A percentile compares a stretch with the other conserved stretches of the same genome.
Conservation (phyloP, 1,140 invertebrate genomes). For the Platyura marginata region DNA sequence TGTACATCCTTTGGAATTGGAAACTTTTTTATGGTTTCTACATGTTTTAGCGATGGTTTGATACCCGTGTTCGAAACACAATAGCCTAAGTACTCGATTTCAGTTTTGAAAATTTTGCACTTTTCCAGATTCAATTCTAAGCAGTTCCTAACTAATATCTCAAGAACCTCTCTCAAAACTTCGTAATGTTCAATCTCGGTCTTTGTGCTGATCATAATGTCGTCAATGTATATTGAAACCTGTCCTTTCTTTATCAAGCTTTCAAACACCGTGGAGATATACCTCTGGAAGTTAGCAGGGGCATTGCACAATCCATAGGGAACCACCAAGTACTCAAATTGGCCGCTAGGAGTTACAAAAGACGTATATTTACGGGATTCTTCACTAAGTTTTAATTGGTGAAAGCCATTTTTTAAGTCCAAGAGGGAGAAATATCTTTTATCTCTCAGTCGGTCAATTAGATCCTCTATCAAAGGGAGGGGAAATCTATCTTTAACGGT, state of each 20-base stretch:
- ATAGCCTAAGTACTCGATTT: slow-evolving; percentile 19
- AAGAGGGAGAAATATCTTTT: slow-evolving; percentile 18
- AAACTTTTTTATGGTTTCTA: slow-evolving; percentile 11
- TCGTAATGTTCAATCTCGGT: slow-evolving; percentile 3
- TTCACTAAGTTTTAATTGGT: slow-evolving; percentile 13
- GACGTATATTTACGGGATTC: slow-evolving; percentile 12
- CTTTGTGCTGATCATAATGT: slow-evolving; percentile 3
- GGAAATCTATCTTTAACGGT: slow-evolving; percentile 13
- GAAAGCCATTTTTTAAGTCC: slow-evolving; percentile 15
- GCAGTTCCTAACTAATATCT: slow-evolving; percentile 13
- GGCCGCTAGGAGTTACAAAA: slow-evolving; percentile 15
- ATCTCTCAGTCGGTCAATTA: slow-evolving; percentile 11
- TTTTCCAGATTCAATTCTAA: slow-evolving; percentile 22
- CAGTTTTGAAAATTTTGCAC: slow-evolving; percentile 11
- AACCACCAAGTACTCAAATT: slow-evolving; percentile 10
- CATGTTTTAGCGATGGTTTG: slow-evolving; percentile 11
- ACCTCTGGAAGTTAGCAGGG: slow-evolving; percentile 16
- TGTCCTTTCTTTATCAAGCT: slow-evolving; percentile 5
- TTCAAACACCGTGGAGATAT: slow-evolving; percentile 20
- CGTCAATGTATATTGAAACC: slow-evolving; percentile 6
- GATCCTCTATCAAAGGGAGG: slow-evolving; percentile 17
- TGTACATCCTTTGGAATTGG: slow-evolving; percentile 8
- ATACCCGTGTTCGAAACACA: slow-evolving; percentile 9
- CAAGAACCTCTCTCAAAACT: slow-evolving; percentile 10
- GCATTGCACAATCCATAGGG: slow-evolving; percentile 14